A percentile compares a stretch with the other conserved stretches of the same genome.
These are phyloP conservation scores for Ichneumoninae sp. DNA, from an alignment of 2,888 invertebrate species.

Conservation along the genomic window DNA sequence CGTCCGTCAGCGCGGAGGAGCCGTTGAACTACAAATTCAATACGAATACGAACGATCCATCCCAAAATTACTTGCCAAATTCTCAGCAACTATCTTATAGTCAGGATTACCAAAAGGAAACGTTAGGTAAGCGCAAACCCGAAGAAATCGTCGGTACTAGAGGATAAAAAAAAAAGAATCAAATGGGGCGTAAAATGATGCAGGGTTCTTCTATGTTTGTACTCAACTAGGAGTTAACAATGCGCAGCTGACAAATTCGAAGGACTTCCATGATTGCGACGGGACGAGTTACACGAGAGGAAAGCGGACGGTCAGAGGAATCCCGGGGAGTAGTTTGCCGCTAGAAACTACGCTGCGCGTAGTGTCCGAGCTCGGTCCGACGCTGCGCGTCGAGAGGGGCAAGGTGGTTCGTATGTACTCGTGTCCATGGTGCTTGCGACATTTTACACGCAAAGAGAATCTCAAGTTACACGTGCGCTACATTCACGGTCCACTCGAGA, in stretches of 20 bases:
- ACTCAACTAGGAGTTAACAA: slow-evolving; percentile 48
- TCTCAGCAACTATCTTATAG: slow-evolving; percentile 73
- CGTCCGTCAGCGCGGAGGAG: slow-evolving; percentile 57
- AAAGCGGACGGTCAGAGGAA: slow-evolving; percentile 78
- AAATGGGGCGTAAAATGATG: slow-evolving; percentile 20
- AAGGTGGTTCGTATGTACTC: slow-evolving; percentile 83
- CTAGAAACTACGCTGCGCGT: slow-evolving; percentile 81
- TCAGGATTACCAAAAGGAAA: slow-evolving; percentile 74
- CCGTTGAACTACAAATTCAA: slow-evolving; percentile 64
- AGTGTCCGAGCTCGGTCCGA: slow-evolving; percentile 82
- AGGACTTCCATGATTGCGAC: slow-evolving; percentile 65
- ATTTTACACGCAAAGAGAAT: slow-evolving; percentile 85
- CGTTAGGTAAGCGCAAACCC: slow-evolving; percentile 72
- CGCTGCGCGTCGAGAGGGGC: slow-evolving; percentile 81
- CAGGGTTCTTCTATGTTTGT: slow-evolving; percentile 31
- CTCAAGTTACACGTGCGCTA: slow-evolving; percentile 90
- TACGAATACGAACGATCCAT: slow-evolving; percentile 11
- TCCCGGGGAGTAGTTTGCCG: slow-evolving; percentile 79
- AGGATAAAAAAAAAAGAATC: slow-evolving; percentile 22
- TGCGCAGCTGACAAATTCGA: slow-evolving; percentile 49
- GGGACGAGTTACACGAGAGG: slow-evolving; percentile 69
- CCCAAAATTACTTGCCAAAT: slow-evolving; percentile 72
- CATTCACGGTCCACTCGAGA: slow-evolving; percentile 89
- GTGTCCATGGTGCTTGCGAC: slow-evolving; percentile 82
- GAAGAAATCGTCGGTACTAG: slow-evolving; percentile 42